A percentile compares a stretch with the other conserved stretches of the same genome.
These are phyloP conservation scores for Zosterops hypoxanthus DNA, from an alignment of 2,113 vertebrate species.

Conservation along the genomic window DNA sequence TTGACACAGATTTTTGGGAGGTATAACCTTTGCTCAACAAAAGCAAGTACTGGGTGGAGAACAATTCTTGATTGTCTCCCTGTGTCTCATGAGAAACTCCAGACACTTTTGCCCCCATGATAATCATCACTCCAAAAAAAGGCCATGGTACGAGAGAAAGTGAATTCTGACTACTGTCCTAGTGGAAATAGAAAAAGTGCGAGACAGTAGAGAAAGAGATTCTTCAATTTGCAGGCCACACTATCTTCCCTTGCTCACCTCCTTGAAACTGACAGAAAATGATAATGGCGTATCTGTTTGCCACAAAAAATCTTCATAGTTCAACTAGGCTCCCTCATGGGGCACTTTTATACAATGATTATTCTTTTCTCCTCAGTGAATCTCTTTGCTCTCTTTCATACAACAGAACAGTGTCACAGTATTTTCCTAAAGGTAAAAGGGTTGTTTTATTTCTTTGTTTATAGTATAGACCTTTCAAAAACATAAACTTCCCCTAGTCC, in stretches of 20 bases:
- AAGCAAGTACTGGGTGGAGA: background rate
- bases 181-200: background rate
- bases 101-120: accelerated
- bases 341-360: background rate
- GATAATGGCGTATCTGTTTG: background rate
- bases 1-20: background rate
- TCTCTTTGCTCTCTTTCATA: background rate
- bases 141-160: accelerated
- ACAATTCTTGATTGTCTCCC: background rate
- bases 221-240: background rate
- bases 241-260: background rate
- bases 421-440: background rate
- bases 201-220: background rate
- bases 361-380: background rate
- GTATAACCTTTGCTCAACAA: background rate
- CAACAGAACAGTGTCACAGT: background rate
- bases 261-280: background rate
- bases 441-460: background rate
- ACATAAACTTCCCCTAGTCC: background rate
- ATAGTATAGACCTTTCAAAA: background rate
- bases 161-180: background rate
- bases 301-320: background rate
- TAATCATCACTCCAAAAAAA: background rate
- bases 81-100: background rate
- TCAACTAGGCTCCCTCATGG: background rate